Evolutionary conservation across 2,113 vertebrate species (phyloP), one percentile per base, ranked within the genome.

Genomic region (Rhynchomys soricoides): DNA sequence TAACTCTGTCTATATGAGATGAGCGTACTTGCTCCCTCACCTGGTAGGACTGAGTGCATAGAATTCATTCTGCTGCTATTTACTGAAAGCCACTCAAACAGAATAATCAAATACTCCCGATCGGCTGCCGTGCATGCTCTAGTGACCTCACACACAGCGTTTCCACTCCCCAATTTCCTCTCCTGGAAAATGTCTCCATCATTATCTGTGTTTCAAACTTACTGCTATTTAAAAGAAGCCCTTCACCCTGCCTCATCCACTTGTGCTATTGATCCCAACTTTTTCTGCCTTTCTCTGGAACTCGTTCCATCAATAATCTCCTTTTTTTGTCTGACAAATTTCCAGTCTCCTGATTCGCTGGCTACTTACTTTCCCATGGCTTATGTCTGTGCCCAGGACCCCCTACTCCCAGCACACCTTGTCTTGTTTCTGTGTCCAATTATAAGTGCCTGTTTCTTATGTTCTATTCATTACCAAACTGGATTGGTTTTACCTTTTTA

Each of bases 221-320:
- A 79, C 31, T 43, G 24, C 86, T 88, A 34, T 90, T 86, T 86
- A 86, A 89, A 96, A 87, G 81, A 77, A 55, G 31, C 22, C 21
- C 50, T 10, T 73, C 71, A 57, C 19, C 13, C 43, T 90, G 86
- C 45, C 3, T 62, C 40, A 66, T 78, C 52, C 40, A 71, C 50
- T 73, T 95, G 70, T 87, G 59, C 26, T 87, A 92, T 90, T 2
- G 31, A 83, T 83, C 55, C 50, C 24, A 92, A 48, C 48, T 78
- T 81, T 43, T 91, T 57, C 52, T 73, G 50, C n/a, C 52, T 95
- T 96, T 57, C 48, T 95, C 62, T 93, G 64, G 59, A 97, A 90
- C 64, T 74, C 26, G 21, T 29, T 19, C 68, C 5, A 12, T 92
- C 93, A 75, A 55, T 74, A 92, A 64, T n/a, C 70, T 31, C 55